These are phyloP conservation scores for Lithosia quadra DNA, from an alignment of 2,888 invertebrate species.

Conservation along the genomic window DNA sequence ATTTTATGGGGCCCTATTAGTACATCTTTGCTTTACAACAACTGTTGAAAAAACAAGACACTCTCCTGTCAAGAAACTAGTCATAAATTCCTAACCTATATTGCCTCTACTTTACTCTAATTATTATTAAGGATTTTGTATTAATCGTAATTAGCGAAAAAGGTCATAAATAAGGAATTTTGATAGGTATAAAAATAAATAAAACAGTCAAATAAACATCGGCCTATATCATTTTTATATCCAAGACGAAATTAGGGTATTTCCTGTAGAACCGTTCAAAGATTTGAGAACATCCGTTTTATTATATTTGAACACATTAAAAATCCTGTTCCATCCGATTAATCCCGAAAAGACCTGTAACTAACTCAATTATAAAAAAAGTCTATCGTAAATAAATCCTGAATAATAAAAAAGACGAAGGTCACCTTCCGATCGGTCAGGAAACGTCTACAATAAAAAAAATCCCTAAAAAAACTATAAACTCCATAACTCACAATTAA, in stretches of 20 bases:
- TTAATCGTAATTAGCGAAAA: background rate
- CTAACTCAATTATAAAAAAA: slow-evolving; percentile 72
- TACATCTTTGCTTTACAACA: too few species aligned
- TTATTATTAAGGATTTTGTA: background rate
- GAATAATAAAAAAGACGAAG: slow-evolving; percentile 73
- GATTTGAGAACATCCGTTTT: slow-evolving; percentile 73
- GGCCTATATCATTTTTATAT: slow-evolving; percentile 6
- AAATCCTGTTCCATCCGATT: slow-evolving; percentile 71
- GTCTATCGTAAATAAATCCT: slow-evolving; percentile 66
- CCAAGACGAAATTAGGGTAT: slow-evolving; percentile 31
- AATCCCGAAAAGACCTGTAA: slow-evolving; percentile 71
- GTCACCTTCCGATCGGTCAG: slow-evolving; percentile 80
- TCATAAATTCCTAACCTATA: background rate
- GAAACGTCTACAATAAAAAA: slow-evolving; percentile 70
- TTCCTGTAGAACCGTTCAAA: slow-evolving; percentile 53
- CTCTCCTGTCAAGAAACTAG: too few species aligned
- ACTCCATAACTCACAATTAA: slow-evolving; percentile 86
- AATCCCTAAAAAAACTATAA: slow-evolving; percentile 52
- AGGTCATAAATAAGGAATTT: background rate
- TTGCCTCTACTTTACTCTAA: background rate
- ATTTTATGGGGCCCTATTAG: too few species aligned
- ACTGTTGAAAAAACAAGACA: too few species aligned
- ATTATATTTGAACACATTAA: slow-evolving; percentile 69
- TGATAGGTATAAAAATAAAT: too few species aligned
- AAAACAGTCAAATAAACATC: slow-evolving; percentile 14